These are phyloP conservation scores for Deroplatys truncata DNA, from an alignment of 2,888 invertebrate species.

Conservation along the genomic window DNA sequence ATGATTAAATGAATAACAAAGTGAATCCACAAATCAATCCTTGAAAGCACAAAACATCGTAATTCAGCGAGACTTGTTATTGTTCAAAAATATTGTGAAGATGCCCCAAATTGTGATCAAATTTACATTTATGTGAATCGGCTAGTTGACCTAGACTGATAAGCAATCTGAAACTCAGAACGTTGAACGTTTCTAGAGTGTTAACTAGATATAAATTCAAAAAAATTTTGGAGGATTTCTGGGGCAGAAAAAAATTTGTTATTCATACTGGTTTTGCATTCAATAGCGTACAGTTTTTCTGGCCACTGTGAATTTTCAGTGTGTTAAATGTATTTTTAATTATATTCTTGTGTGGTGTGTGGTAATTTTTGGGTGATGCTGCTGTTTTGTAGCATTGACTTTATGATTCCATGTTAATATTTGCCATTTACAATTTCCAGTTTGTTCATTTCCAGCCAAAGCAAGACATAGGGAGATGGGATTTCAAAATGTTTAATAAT, in stretches of 20 bases:
- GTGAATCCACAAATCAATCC: not conserved
- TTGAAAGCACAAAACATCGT: not conserved
- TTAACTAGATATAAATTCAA: not conserved
- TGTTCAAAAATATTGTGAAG: not conserved
- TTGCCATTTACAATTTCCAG: not conserved
- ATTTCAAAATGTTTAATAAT: not conserved
- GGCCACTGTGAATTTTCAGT: not conserved
- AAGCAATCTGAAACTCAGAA: not conserved
- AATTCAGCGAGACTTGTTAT: not conserved
- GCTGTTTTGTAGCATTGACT: not conserved
- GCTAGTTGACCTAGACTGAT: not conserved
- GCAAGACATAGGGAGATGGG: not conserved
- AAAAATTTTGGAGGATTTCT: not conserved
- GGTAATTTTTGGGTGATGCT: conserved; percentile 1
- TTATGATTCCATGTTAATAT: conserved; percentile 8
- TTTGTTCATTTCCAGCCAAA: not conserved
- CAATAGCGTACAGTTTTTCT: not conserved
- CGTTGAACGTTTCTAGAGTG: not conserved
- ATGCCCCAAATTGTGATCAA: not conserved
- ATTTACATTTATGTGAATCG: not conserved
- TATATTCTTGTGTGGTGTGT: conserved; percentile 12
- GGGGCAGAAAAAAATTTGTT: not conserved
- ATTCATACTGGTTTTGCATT: not conserved
- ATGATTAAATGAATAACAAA: not conserved
- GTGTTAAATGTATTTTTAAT: conserved; percentile 6